Conservation (phyloP, 2,888 invertebrate genomes). For the Danaus chrysippus region DNA sequence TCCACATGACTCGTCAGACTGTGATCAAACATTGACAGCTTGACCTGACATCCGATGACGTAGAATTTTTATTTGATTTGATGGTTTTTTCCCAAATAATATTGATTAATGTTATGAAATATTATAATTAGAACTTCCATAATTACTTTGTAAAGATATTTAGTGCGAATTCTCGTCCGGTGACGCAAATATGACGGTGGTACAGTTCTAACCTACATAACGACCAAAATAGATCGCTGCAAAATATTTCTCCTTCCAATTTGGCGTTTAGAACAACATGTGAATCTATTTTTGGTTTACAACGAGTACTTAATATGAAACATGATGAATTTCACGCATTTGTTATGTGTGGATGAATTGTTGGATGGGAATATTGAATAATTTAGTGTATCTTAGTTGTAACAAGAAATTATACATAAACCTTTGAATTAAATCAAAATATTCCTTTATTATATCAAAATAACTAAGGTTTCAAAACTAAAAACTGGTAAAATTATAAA, state of each 20-base stretch:
- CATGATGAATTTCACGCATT: background rate
- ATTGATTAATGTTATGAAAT: too few relatives aligned
- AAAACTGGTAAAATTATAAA: too few relatives aligned
- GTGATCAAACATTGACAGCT: too few relatives aligned
- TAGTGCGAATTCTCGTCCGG: conserved; percentile 11
- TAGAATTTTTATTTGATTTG: too few relatives aligned
- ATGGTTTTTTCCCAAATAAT: too few relatives aligned
- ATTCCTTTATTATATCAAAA: too few relatives aligned
- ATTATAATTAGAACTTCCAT: background rate
- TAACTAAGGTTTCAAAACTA: too few relatives aligned
- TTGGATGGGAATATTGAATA: background rate
- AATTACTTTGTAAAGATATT: conserved; percentile 8
- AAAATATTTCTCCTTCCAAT: conserved; percentile 21
- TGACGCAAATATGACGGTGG: conserved; percentile 37
- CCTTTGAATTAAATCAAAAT: too few relatives aligned
- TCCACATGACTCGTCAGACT: too few relatives aligned
- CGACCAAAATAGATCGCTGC: conserved; percentile 45
- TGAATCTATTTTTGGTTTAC: conserved; percentile 19
- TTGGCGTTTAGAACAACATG: conserved; percentile 22
- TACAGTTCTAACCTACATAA: conserved; percentile 56
- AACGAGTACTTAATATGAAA: conserved; percentile 6
- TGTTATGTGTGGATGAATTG: background rate
- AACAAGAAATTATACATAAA: too few relatives aligned
- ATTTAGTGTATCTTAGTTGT: too few relatives aligned
- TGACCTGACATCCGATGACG: too few relatives aligned